These are phyloP conservation scores for Fratercula arctica DNA, from an alignment of 2,797 vertebrate genomes.

Conservation along the genomic window DNA sequence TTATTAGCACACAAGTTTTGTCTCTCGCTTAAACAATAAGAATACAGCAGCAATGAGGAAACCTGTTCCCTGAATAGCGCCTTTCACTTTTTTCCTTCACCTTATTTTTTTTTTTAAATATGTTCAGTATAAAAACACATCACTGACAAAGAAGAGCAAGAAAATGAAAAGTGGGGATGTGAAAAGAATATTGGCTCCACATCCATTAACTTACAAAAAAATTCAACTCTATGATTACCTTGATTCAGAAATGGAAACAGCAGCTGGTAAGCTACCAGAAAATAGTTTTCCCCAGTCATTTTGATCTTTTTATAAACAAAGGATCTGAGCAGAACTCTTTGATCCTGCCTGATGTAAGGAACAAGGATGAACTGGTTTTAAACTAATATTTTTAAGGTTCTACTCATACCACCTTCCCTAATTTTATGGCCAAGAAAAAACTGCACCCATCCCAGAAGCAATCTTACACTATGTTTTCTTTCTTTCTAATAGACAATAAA, in stretches of 20 bases:
- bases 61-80: neutral
- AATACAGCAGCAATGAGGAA: neutral
- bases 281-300: neutral
- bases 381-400: neutral
- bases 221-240: neutral
- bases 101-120: neutral
- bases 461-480: neutral
- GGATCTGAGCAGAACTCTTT: neutral
- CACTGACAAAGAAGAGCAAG: neutral
- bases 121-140: neutral
- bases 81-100: neutral
- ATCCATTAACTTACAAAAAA: neutral
- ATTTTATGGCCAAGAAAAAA: neutral
- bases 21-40: neutral
- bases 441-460: neutral
- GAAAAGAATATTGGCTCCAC: neutral
- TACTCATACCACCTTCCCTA: neutral
- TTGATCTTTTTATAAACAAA: neutral
- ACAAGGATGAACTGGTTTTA: neutral
- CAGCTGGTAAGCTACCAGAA: neutral
- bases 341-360: neutral
- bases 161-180: neutral
- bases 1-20: neutral
- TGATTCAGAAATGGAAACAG: neutral
- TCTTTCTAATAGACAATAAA: neutral